These are phyloP conservation scores for Eptesicus fuscus DNA, from an alignment of 2,113 vertebrate genomes.

Conservation along the genomic window DNA sequence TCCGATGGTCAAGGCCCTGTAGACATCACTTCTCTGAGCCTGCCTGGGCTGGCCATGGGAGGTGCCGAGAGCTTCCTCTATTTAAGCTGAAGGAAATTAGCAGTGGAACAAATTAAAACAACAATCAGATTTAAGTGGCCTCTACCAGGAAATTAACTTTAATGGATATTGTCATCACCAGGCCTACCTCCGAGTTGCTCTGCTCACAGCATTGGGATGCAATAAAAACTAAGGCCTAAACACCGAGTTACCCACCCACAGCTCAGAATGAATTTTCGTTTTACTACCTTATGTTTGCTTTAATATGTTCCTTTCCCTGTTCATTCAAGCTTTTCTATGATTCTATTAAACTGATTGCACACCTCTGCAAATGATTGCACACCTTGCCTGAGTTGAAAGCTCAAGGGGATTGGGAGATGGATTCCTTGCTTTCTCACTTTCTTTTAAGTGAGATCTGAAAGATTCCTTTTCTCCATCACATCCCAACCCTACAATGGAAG, in stretches of 20 bases:
- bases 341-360: slow-evolving; percentile 26
- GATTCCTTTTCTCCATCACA: background rate
- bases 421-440: background rate
- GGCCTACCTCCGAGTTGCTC: slow-evolving; percentile 26
- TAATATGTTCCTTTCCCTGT: background rate
- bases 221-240: slow-evolving; percentile 26
- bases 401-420: background rate
- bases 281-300: slow-evolving; percentile 38
- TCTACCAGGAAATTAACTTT: slow-evolving; percentile 75
- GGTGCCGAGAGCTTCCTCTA: slow-evolving; percentile 22
- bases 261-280: slow-evolving; percentile 40
- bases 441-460: background rate
- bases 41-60: background rate
- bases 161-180: slow-evolving; percentile 71
- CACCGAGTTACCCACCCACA: background rate
- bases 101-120: slow-evolving; percentile 69
- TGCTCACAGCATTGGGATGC: background rate
- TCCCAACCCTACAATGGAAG: background rate
- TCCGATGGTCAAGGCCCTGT: background rate
- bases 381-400: background rate
- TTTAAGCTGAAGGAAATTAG: slow-evolving; percentile 63
- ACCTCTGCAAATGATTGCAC: background rate
- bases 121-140: slow-evolving; percentile 70
- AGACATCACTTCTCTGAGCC: background rate
- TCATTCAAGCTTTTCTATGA: slow-evolving; percentile 34